Conservation (phyloP, 2,797 vertebrate species). For the Clarias laeviceps region DNA sequence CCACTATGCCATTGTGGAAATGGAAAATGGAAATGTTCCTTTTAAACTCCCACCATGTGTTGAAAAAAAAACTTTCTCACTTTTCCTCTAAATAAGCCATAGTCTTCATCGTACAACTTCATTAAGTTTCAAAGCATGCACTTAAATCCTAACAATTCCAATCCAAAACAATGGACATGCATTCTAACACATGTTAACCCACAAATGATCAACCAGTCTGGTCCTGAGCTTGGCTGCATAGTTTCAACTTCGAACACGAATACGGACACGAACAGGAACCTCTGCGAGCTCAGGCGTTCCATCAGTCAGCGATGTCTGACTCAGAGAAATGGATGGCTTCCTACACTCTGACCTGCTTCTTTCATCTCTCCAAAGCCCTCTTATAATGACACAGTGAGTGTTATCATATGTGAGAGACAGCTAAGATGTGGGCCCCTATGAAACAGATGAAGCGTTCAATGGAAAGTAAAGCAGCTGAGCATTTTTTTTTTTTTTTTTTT, state of each 20-base stretch:
- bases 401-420: conserved; percentile 51
- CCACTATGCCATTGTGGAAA: no score
- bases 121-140: neutral
- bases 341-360: conserved; percentile 52
- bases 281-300: conserved; percentile 15
- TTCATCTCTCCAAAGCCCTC: conserved; percentile 53
- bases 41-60: neutral
- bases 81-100: neutral
- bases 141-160: neutral
- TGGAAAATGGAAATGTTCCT: no score
- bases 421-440: conserved; percentile 22
- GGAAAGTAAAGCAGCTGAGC: neutral
- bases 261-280: neutral
- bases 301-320: conserved; percentile 48
- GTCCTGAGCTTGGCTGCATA: conserved; percentile 26
- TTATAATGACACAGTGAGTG: conserved; percentile 48
- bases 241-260: conserved; percentile 30
- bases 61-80: neutral
- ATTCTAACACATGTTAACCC: neutral
- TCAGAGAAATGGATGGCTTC: conserved; percentile 69
- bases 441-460: conserved; percentile 23
- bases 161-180: neutral
- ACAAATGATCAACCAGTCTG: neutral
- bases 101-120: neutral
- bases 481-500: neutral